phyloP scores from a whole-genome alignment of 1,140 invertebrate genomes.

The Aphelinus atriplicis region DNA sequence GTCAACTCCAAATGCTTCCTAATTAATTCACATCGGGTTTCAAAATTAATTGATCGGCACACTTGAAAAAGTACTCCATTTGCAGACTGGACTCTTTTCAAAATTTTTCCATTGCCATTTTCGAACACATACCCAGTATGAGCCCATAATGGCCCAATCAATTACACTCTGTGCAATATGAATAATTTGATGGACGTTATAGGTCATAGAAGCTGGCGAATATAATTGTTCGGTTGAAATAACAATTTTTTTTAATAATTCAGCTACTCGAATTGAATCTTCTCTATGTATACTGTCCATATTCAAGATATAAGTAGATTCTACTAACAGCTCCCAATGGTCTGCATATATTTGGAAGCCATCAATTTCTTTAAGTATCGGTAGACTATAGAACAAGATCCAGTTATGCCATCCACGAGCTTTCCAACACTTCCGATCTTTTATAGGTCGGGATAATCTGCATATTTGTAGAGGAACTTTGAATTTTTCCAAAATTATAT shows the following conservation, averaged over 20 bases:
- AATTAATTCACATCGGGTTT: neutral
- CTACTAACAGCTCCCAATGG: no score
- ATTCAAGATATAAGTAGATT: no score
- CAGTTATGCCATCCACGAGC: conserved; percentile 36
- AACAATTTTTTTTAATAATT: neutral
- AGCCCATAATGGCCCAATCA: neutral
- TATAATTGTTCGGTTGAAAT: neutral
- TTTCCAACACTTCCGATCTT: conserved; percentile 36
- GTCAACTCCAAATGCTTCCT: neutral
- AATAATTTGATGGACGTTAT: conserved; percentile 1
- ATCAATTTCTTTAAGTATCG: conserved; percentile 4
- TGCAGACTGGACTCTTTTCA: neutral
- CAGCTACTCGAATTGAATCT: neutral
- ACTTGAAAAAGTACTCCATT: conserved; percentile 1
- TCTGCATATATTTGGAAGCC: no score
- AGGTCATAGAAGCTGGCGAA: neutral
- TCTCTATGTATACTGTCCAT: neutral
- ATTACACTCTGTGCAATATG: neutral
- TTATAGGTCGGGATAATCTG: conserved; percentile 19
- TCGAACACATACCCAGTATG: conserved; percentile 19
- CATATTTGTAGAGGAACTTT: conserved; percentile 30
- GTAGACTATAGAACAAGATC: conserved; percentile 37
- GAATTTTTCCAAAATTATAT: conserved; percentile 22
- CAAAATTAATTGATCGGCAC: neutral
- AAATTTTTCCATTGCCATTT: neutral